Percentiles rank a stretch among this genome's conserved stretches.
These are phyloP conservation scores for Brachyhypopomus gauderio DNA, from an alignment of 2,113 vertebrate genomes.

Conservation along the genomic window DNA sequence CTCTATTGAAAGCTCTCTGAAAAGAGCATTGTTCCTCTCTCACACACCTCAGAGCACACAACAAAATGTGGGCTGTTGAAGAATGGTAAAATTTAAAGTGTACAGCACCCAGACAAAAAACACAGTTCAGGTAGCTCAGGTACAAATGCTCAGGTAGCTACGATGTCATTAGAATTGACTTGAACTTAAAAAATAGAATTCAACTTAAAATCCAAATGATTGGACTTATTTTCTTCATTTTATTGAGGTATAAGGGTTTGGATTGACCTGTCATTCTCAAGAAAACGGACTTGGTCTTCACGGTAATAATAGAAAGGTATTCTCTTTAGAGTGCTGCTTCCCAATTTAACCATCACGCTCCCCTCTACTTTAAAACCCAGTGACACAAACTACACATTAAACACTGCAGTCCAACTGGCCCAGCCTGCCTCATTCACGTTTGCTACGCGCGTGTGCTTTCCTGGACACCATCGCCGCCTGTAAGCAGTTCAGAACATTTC, in stretches of 20 bases:
- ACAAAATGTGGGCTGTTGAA: background rate
- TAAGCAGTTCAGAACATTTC: conserved; percentile 22
- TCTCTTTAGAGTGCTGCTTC: background rate
- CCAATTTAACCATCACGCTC: background rate
- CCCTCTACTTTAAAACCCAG: background rate
- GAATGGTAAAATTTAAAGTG: background rate
- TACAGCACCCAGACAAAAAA: background rate
- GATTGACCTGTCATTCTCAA: background rate
- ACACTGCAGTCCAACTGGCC: background rate
- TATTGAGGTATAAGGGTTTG: background rate
- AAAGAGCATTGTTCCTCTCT: conserved; percentile 36
- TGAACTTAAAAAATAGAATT: too few species aligned
- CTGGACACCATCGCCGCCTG: background rate
- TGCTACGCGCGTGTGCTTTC: background rate
- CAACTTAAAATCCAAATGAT: background rate
- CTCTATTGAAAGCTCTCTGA: conserved; percentile 1
- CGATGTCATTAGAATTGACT: too few species aligned
- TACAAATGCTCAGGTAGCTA: too few species aligned
- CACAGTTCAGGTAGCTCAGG: too few species aligned
- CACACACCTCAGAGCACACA: background rate
- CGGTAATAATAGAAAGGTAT: too few species aligned
- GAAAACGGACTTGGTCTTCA: too few species aligned
- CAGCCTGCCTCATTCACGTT: background rate
- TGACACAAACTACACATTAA: background rate
- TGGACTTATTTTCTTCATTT: background rate